Evolutionary conservation across 2,797 vertebrate species (phyloP).

Genomic region (Sternarchorhynchus goeldii): DNA sequence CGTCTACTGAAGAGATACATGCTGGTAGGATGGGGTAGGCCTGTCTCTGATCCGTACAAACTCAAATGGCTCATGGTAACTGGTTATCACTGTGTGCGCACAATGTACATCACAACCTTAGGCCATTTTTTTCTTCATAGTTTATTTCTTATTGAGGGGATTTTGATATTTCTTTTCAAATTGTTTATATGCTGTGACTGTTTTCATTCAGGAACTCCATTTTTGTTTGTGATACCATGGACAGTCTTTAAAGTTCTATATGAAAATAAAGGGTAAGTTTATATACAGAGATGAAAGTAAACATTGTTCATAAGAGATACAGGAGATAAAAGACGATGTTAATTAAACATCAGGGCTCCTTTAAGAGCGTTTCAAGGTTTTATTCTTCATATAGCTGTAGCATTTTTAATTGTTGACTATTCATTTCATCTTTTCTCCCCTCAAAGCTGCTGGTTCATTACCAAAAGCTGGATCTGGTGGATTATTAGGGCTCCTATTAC

Average conservation of each 20-base stretch:
- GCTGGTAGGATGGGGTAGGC: conserved; percentile 92
- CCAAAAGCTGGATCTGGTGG: conserved; percentile 88
- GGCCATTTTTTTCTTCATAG: not conserved
- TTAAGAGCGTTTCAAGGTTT: not conserved
- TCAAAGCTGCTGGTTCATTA: conserved; percentile 87
- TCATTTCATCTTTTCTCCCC: conserved; percentile 33
- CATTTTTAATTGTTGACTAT: not conserved
- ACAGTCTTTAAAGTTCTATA: conserved; percentile 70
- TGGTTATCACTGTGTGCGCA: not conserved
- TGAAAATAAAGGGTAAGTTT: conserved; percentile 78
- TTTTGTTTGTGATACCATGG: conserved; percentile 80
- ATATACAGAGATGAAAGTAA: not conserved
- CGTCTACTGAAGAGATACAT: conserved; percentile 85
- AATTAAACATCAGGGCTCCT: not conserved
- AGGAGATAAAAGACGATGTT: not conserved
- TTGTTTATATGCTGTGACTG: not conserved
- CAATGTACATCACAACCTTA: not conserved
- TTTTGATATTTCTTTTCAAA: not conserved
- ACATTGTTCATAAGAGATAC: not conserved
- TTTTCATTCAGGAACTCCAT: conserved; percentile 71
- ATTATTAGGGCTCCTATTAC: conserved; percentile 90
- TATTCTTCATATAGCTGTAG: not conserved
- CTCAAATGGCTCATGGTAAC: not conserved
- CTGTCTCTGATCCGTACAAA: not conserved
- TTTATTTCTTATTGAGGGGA: not conserved